These are phyloP conservation scores for Sebastes elongatus DNA, from an alignment of 2,797 vertebrate species.

Conservation along the genomic window DNA sequence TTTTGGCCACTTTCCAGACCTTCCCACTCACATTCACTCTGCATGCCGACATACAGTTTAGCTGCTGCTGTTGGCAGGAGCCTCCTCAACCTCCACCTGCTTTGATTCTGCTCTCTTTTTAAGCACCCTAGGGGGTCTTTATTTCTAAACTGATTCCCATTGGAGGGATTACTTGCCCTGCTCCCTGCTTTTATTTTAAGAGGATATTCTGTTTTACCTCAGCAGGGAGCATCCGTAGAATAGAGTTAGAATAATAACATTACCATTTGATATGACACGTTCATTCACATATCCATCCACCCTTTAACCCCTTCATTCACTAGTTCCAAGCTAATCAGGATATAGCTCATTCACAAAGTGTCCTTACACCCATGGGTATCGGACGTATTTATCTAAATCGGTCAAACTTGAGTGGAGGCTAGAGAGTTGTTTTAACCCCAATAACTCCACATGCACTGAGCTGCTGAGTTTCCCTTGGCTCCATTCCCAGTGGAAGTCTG, in stretches of 20 bases:
- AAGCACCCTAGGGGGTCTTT: background rate
- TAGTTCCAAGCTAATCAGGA: background rate
- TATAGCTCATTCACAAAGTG: background rate
- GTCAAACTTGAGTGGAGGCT: slow-evolving; percentile 6
- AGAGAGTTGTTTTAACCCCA: slow-evolving; percentile 37
- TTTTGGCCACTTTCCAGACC: background rate
- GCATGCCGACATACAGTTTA: background rate
- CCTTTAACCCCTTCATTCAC: background rate
- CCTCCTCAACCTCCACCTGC: slow-evolving; percentile 10
- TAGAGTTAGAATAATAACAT: background rate
- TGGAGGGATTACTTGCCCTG: background rate
- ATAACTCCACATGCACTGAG: slow-evolving; percentile 16
- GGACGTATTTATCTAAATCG: background rate
- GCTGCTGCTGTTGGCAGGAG: background rate
- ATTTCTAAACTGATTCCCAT: slow-evolving; percentile 7
- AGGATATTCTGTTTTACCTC: slow-evolving; percentile 13
- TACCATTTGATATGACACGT: background rate
- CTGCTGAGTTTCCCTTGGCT: slow-evolving; percentile 37
- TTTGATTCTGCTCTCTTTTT: slow-evolving; percentile 17
- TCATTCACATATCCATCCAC: slow-evolving; percentile 18
- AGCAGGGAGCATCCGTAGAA: slow-evolving; percentile 1
- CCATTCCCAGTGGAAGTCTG: slow-evolving; percentile 54
- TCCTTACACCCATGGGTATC: background rate
- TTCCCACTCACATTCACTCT: background rate
- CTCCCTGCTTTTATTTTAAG: slow-evolving; percentile 29